These are phyloP conservation scores for Drosophila mulleri DNA, from an alignment of 2,888 invertebrate species.

Conservation along the genomic window DNA sequence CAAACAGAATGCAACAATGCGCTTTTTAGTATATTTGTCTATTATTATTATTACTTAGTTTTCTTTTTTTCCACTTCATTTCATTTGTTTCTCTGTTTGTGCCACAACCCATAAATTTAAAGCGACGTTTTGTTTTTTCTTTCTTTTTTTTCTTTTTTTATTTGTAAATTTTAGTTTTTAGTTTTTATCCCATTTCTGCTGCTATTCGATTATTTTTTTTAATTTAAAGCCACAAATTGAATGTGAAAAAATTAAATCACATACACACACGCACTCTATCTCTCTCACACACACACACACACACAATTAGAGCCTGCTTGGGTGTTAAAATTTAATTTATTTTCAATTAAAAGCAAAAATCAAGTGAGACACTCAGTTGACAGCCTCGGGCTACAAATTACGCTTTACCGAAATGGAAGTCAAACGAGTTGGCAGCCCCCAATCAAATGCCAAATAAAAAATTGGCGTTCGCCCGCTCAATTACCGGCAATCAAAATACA, in stretches of 20 bases:
- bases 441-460: conserved; percentile 43
- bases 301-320: conserved; percentile 1
- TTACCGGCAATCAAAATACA: conserved; percentile 74
- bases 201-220: conserved; percentile 64
- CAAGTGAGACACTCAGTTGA: conserved; percentile 39
- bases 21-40: conserved; percentile 34
- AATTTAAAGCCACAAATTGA: conserved; percentile 68
- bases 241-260: conserved; percentile 40
- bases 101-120: conserved; percentile 69
- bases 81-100: conserved; percentile 20
- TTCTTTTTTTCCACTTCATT: conserved; percentile 9
- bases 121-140: conserved; percentile 23
- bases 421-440: conserved; percentile 46
- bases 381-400: conserved; percentile 36
- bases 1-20: conserved; percentile 39
- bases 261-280: background rate
- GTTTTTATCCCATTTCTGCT: conserved; percentile 18
- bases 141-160: background rate
- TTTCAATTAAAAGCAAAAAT: conserved; percentile 61
- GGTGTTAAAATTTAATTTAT: conserved; percentile 58
- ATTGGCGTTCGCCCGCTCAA: conserved; percentile 54
- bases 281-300: background rate
- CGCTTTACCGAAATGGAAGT: background rate
- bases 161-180: background rate
- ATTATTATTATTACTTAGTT: conserved; percentile 3